A percentile compares a stretch with the other conserved stretches of the same genome.
These are phyloP conservation scores for Stichopus horrens DNA, from an alignment of 53 echinoderm and acorn worm species.

Conservation along the genomic window DNA sequence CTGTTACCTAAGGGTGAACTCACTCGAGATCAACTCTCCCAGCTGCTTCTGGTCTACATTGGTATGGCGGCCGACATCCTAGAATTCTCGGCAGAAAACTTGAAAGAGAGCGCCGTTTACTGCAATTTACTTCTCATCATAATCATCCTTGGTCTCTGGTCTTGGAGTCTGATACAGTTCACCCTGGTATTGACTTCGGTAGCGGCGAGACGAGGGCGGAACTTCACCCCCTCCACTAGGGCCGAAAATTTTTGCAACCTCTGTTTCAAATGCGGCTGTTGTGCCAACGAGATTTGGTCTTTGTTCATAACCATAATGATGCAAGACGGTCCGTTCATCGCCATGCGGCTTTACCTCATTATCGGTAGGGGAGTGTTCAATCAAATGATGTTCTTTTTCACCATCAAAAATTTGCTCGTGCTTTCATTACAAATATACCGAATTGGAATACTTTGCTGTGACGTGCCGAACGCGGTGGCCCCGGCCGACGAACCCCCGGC, in stretches of 20 bases:
- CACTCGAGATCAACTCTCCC: conserved; percentile 96
- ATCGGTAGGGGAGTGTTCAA: conserved; percentile 61
- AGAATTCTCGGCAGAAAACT: conserved; percentile 82
- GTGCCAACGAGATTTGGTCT: conserved; percentile 84
- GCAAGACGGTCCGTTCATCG: conserved; percentile 92
- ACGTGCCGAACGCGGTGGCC: conserved; percentile 23
- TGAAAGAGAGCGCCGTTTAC: conserved; percentile 69
- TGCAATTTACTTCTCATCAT: conserved; percentile 76
- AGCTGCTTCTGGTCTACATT: conserved; percentile 91
- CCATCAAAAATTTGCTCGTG: conserved; percentile 77
- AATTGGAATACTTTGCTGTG: conserved; percentile 65
- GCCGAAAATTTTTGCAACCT: conserved; percentile 23
- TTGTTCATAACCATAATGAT: conserved; percentile 68
- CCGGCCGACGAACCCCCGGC: conserved; percentile 43
- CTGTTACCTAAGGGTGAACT: conserved; percentile 84
- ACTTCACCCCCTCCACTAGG: conserved; percentile 20
- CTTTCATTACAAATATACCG: conserved; percentile 77
- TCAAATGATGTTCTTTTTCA: conserved; percentile 94
- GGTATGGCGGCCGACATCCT: conserved; percentile 97
- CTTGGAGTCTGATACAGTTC: conserved; percentile 86
- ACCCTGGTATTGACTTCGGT: conserved; percentile 85
- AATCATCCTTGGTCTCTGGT: conserved; percentile 77
- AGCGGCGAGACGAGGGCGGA: conserved; percentile 53
- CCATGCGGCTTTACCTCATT: conserved; percentile 80
- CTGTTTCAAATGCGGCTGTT: conserved; percentile 60